Percentiles rank a stretch among this genome's conserved stretches.
phyloP scores from a whole-genome alignment of 2,888 invertebrate species.

The Drosophila eohydei region DNA sequence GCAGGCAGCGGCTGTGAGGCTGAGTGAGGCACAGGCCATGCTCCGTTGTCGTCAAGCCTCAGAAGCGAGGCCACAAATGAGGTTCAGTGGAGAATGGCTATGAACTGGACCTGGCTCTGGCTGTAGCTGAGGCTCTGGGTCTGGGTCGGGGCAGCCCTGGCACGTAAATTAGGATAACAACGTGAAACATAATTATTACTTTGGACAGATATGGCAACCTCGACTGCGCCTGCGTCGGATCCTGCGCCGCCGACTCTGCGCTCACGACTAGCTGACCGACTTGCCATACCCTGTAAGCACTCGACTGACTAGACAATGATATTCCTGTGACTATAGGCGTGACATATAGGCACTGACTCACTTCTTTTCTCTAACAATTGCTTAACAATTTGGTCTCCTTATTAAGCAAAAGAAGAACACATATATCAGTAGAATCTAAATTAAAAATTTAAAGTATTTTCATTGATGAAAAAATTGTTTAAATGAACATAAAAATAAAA shows the following conservation, averaged over 20 bases:
- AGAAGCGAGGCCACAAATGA: conserved; percentile 11
- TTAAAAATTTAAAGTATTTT: too few species aligned
- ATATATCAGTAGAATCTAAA: too few species aligned
- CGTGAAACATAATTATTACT: conserved; percentile 83
- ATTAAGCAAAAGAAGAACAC: too few species aligned
- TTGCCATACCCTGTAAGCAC: conserved; percentile 17
- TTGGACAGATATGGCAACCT: conserved; percentile 76
- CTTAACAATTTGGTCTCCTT: not conserved
- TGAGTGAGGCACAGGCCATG: conserved; percentile 18
- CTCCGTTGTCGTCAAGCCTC: conserved; percentile 36
- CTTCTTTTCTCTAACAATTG: not conserved
- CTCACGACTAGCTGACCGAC: conserved; percentile 3
- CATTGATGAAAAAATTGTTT: too few species aligned
- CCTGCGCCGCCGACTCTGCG: conserved; percentile 16
- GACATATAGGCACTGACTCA: not conserved
- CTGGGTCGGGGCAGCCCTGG: conserved; percentile 56
- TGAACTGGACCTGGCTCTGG: conserved; percentile 1
- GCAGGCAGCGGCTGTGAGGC: conserved; percentile 1
- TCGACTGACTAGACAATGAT: not conserved
- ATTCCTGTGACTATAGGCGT: too few species aligned
- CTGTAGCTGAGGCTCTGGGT: conserved; percentile 14
- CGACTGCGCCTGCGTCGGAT: conserved; percentile 29
- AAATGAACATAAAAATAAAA: not conserved
- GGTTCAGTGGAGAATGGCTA: conserved; percentile 1
- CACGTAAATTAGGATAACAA: conserved; percentile 84